These are phyloP conservation scores for Eutolmus rufibarbis DNA, from an alignment of 2,888 invertebrate genomes.

Conservation along the genomic window DNA sequence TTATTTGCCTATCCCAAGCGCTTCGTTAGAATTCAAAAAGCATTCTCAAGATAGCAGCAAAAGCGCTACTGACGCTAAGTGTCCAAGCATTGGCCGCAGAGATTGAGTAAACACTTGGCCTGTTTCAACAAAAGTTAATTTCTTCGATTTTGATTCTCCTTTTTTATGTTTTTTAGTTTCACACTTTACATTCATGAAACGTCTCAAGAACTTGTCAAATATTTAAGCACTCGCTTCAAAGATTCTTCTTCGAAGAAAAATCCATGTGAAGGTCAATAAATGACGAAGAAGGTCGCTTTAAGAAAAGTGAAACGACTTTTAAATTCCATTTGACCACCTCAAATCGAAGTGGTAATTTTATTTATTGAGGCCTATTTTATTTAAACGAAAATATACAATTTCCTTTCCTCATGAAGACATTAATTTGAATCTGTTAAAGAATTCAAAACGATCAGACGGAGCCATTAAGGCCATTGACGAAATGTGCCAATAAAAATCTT, in stretches of 20 bases:
- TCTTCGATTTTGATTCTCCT: background rate
- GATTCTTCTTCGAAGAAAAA: background rate
- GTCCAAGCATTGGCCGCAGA: background rate
- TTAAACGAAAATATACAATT: background rate
- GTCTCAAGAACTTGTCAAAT: slow-evolving; percentile 8
- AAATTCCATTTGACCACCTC: background rate
- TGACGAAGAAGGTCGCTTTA: background rate
- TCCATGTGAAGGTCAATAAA: background rate
- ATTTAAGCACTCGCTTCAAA: background rate
- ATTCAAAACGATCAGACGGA: too few relatives aligned
- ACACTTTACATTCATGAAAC: slow-evolving; percentile 1
- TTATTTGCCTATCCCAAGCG: background rate
- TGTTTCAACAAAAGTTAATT: slow-evolving; percentile 7
- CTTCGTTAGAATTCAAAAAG: background rate
- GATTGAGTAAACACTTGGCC: background rate
- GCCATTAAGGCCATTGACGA: too few relatives aligned
- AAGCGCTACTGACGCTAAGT: background rate
- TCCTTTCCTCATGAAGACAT: background rate
- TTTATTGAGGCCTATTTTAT: background rate
- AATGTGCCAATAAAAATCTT: too few relatives aligned
- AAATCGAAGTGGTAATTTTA: background rate
- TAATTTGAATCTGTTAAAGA: too few relatives aligned
- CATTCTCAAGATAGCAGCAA: background rate
- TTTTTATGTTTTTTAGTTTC: background rate
- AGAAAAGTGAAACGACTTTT: background rate